Evolutionary conservation across 2,888 invertebrate species (phyloP).

Genomic region (Ellobium chinense): DNA sequence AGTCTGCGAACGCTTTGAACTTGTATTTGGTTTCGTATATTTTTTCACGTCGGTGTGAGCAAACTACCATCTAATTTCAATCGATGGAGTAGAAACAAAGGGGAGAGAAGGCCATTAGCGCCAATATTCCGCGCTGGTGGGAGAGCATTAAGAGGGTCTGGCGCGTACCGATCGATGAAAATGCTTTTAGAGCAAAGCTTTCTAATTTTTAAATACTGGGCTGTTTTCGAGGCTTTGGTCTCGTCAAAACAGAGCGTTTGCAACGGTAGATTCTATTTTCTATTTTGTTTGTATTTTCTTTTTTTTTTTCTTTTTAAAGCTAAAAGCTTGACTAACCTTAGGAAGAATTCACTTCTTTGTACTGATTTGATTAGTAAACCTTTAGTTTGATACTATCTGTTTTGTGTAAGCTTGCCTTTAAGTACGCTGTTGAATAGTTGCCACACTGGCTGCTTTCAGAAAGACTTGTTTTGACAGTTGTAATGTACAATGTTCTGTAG

Average conservation of each 20-base stretch:
- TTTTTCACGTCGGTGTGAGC: constrained; percentile 14
- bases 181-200: constrained; percentile 37
- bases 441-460: too few relatives aligned
- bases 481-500: too few relatives aligned
- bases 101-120: constrained; percentile 36
- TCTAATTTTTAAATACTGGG: constrained; percentile 12
- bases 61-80: constrained; percentile 35
- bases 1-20: not conserved
- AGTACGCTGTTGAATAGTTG: too few relatives aligned
- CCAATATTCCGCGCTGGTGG: not conserved
- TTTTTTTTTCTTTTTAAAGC: not conserved
- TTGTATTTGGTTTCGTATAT: constrained; percentile 20
- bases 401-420: too few relatives aligned
- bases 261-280: not conserved
- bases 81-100: constrained; percentile 44
- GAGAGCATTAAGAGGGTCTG: constrained; percentile 21
- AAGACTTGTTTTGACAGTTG: too few relatives aligned
- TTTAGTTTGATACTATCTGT: too few relatives aligned
- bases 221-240: not conserved
- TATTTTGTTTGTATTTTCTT: not conserved
- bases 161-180: constrained; percentile 24
- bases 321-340: too few relatives aligned
- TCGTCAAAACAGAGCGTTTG: not conserved
- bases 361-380: too few relatives aligned
- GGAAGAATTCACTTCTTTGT: too few relatives aligned